These are phyloP conservation scores for Zaprionus nigranus DNA, from an alignment of 1,140 invertebrate species.

Conservation along the genomic window DNA sequence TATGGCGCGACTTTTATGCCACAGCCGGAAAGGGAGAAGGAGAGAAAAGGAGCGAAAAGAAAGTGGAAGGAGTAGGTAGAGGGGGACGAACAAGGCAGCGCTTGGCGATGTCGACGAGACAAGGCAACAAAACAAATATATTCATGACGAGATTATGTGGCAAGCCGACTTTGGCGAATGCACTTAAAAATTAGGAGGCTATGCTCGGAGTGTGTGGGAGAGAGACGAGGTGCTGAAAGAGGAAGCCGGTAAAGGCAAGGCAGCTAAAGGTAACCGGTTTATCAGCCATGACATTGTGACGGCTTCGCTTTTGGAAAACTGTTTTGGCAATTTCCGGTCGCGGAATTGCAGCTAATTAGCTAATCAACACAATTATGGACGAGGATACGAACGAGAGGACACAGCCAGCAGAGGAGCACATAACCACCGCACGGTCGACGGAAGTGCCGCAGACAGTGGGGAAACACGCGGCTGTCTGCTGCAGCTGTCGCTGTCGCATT, in stretches of 20 bases:
- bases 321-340: slow-evolving; percentile 73
- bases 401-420: slow-evolving; percentile 1
- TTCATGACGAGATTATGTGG: slow-evolving; percentile 77
- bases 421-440: neutral
- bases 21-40: neutral
- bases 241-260: neutral
- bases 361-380: slow-evolving; percentile 80
- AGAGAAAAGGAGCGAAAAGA: neutral
- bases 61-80: too few relatives aligned
- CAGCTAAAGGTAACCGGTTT: slow-evolving; percentile 27
- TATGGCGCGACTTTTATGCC: slow-evolving; percentile 74
- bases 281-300: slow-evolving; percentile 41
- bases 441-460: slow-evolving; percentile 2
- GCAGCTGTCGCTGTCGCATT: slow-evolving; percentile 1
- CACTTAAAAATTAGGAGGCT: slow-evolving; percentile 58
- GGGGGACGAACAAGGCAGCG: neutral
- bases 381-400: slow-evolving; percentile 27
- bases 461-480: neutral
- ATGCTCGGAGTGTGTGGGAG: neutral
- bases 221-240: neutral
- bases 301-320: slow-evolving; percentile 1
- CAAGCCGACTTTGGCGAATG: slow-evolving; percentile 37
- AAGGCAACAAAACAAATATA: slow-evolving; percentile 74
- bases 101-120: slow-evolving; percentile 36
- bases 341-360: slow-evolving; percentile 79